Evolutionary conservation across 2,113 vertebrate genomes (phyloP), one percentile per base, ranked within the genome.

Genomic region (Talpa occidentalis): DNA sequence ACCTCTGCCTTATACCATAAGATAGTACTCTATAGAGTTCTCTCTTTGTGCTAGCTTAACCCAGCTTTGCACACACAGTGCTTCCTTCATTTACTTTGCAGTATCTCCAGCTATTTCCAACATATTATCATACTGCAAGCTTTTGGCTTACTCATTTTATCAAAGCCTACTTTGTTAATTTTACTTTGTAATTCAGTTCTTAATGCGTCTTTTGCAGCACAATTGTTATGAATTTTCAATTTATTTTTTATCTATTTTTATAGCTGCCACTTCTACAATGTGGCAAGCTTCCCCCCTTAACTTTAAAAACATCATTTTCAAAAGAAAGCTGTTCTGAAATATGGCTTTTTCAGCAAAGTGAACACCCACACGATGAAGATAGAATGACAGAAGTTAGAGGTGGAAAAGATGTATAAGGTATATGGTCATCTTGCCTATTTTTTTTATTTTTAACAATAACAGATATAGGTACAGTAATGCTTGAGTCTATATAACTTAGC

Each of bases 291-390:
- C 94, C 64, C 67, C 16, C 12, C 92, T 95, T 93, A 96, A 88
- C 93, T 96, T 96, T 93, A 95, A 97, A 97, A 97, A 95, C 94
- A 96, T 97, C 69, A 70, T 97, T 97, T 97, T 84, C 19, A 3
- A 97, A 96, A 97, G 92, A 96, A 97, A 97, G 92, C 94, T 96
- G 94, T 97, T 96, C 93, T 91, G 69, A 97, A 97, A 97, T 96
- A 95, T 96, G 95, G 92, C 96, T 97, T 94, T 93, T 97, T 91
- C 93, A 96, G 95, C 81, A 95, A 95, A 97, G 90, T 88, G 77
- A 94, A 97, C 97, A 93, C 94, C 96, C 93, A 97, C 94, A 92
- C 21, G 2, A 67, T 15, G 11, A 96, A 95, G 88, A 83, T 0
- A 84, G 84, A 92, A 95, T 94, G 93, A 94, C 85, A 92, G 90